Conservation (phyloP, 2,888 invertebrate genomes). For the Malacosoma neustria region DNA sequence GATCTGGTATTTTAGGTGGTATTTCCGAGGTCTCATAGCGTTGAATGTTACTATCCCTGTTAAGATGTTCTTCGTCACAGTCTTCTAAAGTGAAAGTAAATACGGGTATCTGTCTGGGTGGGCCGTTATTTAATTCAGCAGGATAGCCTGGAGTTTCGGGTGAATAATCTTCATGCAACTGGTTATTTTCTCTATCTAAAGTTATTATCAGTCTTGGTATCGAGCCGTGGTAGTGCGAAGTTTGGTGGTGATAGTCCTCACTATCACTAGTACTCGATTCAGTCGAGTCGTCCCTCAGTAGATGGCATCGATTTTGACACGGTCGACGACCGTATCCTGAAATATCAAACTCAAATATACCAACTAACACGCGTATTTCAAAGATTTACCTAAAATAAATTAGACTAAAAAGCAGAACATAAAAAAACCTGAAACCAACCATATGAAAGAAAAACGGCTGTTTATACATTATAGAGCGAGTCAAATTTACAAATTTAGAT, state of each 20-base stretch:
- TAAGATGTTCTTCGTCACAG: slow-evolving; percentile 40
- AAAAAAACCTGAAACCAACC: slow-evolving; percentile 7
- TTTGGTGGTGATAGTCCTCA: slow-evolving; percentile 40
- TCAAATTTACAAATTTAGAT: no score
- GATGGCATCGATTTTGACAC: slow-evolving; percentile 39
- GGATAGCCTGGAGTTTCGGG: slow-evolving; percentile 58
- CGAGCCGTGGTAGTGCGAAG: slow-evolving; percentile 45
- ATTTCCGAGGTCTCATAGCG: slow-evolving; percentile 26
- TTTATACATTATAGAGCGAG: no score
- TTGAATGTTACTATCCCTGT: slow-evolving; percentile 22
- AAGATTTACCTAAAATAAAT: slow-evolving; percentile 14
- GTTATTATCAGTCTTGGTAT: slow-evolving; percentile 61
- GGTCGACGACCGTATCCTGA: slow-evolving; percentile 53
- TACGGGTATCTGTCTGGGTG: slow-evolving; percentile 45
- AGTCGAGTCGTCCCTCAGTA: slow-evolving; percentile 47
- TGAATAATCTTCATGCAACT: slow-evolving; percentile 48
- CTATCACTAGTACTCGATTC: slow-evolving; percentile 63
- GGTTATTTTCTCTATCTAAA: slow-evolving; percentile 52
- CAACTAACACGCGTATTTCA: slow-evolving; percentile 8
- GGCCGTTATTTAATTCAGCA: slow-evolving; percentile 31
- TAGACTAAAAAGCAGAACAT: slow-evolving; percentile 9
- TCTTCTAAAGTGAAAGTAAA: slow-evolving; percentile 66
- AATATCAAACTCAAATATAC: slow-evolving; percentile 30
- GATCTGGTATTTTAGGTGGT: slow-evolving; percentile 39
- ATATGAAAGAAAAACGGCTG: slow-evolving; percentile 5